Percentiles rank a stretch among this genome's conserved stretches.
These are phyloP conservation scores for Rhinatrema bivittatum DNA, from an alignment of 2,797 vertebrate genomes.

Conservation along the genomic window DNA sequence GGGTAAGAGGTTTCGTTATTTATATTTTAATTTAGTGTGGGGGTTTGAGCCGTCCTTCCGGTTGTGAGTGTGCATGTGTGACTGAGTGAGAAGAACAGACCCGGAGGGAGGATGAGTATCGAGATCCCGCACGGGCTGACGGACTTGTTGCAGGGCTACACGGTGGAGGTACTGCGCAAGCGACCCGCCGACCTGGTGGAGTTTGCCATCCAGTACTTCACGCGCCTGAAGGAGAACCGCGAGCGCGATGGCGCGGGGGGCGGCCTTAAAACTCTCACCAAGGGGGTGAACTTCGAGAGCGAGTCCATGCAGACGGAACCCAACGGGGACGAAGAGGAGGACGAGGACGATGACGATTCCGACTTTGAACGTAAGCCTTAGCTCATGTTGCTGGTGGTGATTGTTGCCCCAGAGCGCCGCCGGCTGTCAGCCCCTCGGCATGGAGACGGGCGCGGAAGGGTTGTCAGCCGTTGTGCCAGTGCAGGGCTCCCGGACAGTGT, in stretches of 20 bases:
- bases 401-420: background rate
- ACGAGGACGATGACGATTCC: slow-evolving; percentile 71
- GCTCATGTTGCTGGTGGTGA: too few relatives aligned
- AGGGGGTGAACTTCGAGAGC: slow-evolving; percentile 78
- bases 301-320: slow-evolving; percentile 72
- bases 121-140: slow-evolving; percentile 91
- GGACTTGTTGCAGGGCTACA: slow-evolving; percentile 93
- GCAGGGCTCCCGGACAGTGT: too few relatives aligned
- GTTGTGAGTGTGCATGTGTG: too few relatives aligned
- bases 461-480: background rate
- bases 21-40: too few relatives aligned
- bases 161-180: slow-evolving; percentile 90
- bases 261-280: slow-evolving; percentile 38
- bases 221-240: slow-evolving; percentile 73
- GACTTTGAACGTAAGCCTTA: slow-evolving; percentile 88
- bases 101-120: slow-evolving; percentile 84
- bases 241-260: slow-evolving; percentile 60
- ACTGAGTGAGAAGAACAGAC: too few relatives aligned
- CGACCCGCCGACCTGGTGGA: slow-evolving; percentile 87
- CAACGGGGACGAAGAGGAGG: slow-evolving; percentile 28
- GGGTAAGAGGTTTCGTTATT: too few relatives aligned
- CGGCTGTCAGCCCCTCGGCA: background rate
- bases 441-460: background rate
- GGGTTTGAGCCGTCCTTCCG: too few relatives aligned
- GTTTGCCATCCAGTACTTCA: slow-evolving; percentile 92